phyloP scores from a whole-genome alignment of 2,113 vertebrate species.

The Eira barbara region DNA sequence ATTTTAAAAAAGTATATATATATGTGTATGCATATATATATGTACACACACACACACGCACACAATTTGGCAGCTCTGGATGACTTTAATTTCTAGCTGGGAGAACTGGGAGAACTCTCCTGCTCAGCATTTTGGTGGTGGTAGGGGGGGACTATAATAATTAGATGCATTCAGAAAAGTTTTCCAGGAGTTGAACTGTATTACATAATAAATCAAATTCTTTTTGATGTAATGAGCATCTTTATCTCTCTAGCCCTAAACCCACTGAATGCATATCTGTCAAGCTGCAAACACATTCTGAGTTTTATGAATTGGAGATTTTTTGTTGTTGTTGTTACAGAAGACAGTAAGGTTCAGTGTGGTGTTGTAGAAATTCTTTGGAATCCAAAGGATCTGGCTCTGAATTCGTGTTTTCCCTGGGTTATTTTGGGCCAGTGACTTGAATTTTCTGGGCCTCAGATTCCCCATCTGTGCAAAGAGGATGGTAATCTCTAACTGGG shows the following conservation, averaged over 20 bases:
- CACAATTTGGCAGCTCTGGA: conserved; percentile 56
- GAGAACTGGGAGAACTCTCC: conserved; percentile 55
- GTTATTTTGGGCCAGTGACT: background rate
- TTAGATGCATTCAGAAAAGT: conserved; percentile 28
- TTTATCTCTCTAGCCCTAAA: background rate
- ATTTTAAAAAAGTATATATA: conserved; percentile 48
- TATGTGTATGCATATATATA: background rate
- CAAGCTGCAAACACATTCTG: background rate
- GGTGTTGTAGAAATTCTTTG: background rate
- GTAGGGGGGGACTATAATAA: background rate
- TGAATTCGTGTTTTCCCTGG: background rate
- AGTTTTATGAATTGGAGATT: background rate
- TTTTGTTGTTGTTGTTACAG: background rate
- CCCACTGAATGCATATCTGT: background rate
- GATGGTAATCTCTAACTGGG: background rate
- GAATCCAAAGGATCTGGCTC: background rate
- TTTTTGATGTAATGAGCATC: background rate
- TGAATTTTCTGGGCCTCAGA: background rate
- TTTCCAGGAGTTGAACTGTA: background rate
- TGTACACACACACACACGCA: background rate
- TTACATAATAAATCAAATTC: conserved; percentile 3
- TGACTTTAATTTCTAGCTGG: conserved; percentile 66
- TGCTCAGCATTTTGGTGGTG: conserved; percentile 44
- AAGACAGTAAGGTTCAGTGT: background rate
- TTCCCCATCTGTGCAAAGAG: background rate